Conservation (phyloP, 2,113 vertebrate species). For the Vanacampus margaritifer region DNA sequence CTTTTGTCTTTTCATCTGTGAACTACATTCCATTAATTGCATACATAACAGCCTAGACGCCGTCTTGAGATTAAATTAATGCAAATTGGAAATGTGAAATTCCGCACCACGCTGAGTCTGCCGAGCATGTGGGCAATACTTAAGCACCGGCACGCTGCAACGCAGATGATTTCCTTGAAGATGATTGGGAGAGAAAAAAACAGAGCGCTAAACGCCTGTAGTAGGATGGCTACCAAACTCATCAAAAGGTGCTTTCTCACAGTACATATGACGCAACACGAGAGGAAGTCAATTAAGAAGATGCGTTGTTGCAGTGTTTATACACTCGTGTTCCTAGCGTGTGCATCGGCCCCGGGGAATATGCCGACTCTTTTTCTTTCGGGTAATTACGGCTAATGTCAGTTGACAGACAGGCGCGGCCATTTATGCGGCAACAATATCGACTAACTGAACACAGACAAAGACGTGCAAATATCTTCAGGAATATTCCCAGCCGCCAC, state of each 20-base stretch:
- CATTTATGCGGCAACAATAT: conserved; percentile 27
- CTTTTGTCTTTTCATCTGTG: conserved; percentile 16
- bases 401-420: conserved; percentile 57
- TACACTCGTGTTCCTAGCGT: neutral
- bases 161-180: conserved; percentile 25
- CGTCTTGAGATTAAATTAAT: conserved; percentile 30
- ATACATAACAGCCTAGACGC: conserved; percentile 8
- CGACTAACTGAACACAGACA: conserved; percentile 14
- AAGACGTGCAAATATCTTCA: conserved; percentile 4
- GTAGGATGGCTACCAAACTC: conserved; percentile 17
- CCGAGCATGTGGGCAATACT: conserved; percentile 24
- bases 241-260: conserved; percentile 33
- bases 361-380: conserved; percentile 40
- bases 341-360: conserved; percentile 41
- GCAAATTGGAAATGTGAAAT: conserved; percentile 34
- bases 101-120: conserved; percentile 14
- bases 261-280: conserved; percentile 19
- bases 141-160: conserved; percentile 9
- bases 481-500: neutral
- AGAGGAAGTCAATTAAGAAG: conserved; percentile 50
- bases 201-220: conserved; percentile 17
- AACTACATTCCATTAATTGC: conserved; percentile 24
- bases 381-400: conserved; percentile 68
- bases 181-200: conserved; percentile 14
- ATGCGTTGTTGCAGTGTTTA: conserved; percentile 40